Evolutionary conservation across 2,797 vertebrate genomes (phyloP).

Genomic region (Galaxias olidus): DNA sequence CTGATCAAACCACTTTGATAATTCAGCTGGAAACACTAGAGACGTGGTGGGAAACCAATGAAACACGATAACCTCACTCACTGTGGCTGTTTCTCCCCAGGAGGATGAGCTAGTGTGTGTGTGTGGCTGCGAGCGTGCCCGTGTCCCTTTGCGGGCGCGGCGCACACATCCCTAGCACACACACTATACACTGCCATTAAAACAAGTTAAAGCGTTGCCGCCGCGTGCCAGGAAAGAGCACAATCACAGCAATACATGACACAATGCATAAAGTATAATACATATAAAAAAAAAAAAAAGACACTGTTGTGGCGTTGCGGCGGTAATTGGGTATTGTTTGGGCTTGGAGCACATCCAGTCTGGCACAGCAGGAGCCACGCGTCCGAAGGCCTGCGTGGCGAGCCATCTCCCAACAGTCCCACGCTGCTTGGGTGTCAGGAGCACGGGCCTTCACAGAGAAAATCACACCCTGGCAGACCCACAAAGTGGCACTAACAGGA

Average conservation of each 20-base stretch:
- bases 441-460: neutral
- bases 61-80: conserved; percentile 52
- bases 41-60: conserved; percentile 59
- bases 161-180: too few species aligned
- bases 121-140: conserved; percentile 18
- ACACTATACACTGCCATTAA: too few species aligned
- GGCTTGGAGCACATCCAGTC: neutral
- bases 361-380: neutral
- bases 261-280: neutral
- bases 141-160: conserved; percentile 9
- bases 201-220: too few species aligned
- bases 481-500: neutral
- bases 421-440: neutral
- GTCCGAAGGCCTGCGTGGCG: neutral
- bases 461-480: neutral
- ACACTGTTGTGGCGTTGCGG: neutral
- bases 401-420: neutral
- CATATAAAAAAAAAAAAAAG: neutral
- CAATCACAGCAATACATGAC: too few species aligned
- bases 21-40: conserved; percentile 44
- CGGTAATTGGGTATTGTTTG: neutral
- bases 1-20: conserved; percentile 52
- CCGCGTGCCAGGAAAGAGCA: too few species aligned
- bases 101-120: conserved; percentile 37
- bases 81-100: conserved; percentile 31